These are phyloP conservation scores for Leucoptera coffeella DNA, from an alignment of 2,888 invertebrate species.

Conservation along the genomic window DNA sequence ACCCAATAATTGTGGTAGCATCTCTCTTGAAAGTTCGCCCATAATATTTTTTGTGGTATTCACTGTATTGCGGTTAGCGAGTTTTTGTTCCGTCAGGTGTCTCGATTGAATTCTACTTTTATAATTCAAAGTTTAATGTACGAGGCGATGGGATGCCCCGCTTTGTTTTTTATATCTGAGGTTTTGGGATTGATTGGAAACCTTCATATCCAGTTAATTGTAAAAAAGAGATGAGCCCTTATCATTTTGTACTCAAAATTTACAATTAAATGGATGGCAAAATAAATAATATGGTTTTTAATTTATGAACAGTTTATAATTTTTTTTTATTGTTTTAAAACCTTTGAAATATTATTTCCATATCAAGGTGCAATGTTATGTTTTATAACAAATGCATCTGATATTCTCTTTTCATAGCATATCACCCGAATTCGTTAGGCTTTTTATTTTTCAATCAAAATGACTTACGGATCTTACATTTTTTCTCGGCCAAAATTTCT, in stretches of 20 bases:
- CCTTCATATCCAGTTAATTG: no score
- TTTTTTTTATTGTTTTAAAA: constrained; percentile 3
- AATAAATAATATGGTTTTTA: no score
- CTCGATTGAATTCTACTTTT: constrained; percentile 15
- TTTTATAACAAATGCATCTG: no score
- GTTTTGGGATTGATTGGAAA: no score
- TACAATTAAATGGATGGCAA: no score
- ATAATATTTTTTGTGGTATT: constrained; percentile 8
- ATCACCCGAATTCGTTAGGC: constrained; percentile 19
- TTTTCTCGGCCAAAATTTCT: constrained; percentile 18
- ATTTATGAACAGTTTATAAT: no score
- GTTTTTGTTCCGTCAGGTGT: constrained; percentile 18
- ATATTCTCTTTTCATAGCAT: constrained; percentile 2
- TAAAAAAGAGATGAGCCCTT: no score
- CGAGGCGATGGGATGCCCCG: no score
- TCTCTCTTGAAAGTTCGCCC: constrained; percentile 10
- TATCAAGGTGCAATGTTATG: not conserved
- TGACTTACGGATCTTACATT: constrained; percentile 31
- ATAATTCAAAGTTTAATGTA: no score
- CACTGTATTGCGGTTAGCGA: constrained; percentile 10
- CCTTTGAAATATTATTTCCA: constrained; percentile 5
- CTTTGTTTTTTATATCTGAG: no score
- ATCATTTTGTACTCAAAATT: no score
- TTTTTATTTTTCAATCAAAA: constrained; percentile 50
- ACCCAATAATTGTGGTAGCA: constrained; percentile 16